Evolutionary conservation across 2,888 invertebrate species (phyloP).

Genomic region (Byasa hedistus): DNA sequence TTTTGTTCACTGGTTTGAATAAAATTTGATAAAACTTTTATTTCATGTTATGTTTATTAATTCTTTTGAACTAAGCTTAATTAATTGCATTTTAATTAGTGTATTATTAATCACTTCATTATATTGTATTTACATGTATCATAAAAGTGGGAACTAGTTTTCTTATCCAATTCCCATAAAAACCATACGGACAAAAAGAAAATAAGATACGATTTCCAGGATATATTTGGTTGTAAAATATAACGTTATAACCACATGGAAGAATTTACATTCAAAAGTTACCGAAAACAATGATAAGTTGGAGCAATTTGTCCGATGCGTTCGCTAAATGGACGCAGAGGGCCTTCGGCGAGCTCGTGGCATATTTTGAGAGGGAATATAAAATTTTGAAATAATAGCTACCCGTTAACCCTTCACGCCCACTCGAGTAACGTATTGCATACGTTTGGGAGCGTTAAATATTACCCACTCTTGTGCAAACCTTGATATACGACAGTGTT

Average conservation of each 20-base stretch:
- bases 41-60: neutral
- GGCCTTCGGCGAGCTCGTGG: conserved; percentile 43
- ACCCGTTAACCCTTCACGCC: conserved; percentile 64
- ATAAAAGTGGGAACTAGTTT: too few relatives aligned
- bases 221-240: neutral
- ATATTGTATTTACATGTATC: too few relatives aligned
- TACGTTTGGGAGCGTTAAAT: conserved; percentile 51
- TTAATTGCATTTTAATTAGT: too few relatives aligned
- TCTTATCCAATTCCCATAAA: too few relatives aligned
- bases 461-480: conserved; percentile 45
- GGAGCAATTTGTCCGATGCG: conserved; percentile 42
- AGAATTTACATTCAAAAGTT: conserved; percentile 24
- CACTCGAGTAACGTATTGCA: conserved; percentile 39
- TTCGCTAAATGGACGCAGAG: conserved; percentile 52
- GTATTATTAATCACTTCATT: too few relatives aligned
- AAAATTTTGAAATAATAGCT: conserved; percentile 65
- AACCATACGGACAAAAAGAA: neutral
- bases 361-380: conserved; percentile 53
- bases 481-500: conserved; percentile 27
- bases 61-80: neutral
- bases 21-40: neutral
- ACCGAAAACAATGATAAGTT: conserved; percentile 54
- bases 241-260: neutral
- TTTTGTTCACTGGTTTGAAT: conserved; percentile 31
- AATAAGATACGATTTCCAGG: neutral